A percentile compares a stretch with the other conserved stretches of the same genome.
Conservation (phyloP, 2,888 invertebrate species). For the Melanchra persicariae region DNA sequence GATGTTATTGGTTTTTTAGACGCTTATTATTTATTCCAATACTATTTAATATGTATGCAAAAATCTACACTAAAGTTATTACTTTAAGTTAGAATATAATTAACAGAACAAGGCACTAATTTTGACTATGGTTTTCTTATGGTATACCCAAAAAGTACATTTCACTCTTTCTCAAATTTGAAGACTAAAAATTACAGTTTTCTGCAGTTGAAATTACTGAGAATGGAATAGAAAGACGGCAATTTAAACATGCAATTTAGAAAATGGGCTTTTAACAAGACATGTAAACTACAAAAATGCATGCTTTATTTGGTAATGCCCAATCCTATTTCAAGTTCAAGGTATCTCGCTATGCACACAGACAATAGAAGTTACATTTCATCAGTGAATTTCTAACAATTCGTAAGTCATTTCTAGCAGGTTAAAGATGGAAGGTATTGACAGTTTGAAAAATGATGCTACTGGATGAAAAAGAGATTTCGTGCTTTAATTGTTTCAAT, state of each 20-base stretch:
- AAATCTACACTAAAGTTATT: not conserved
- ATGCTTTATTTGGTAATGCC: not conserved
- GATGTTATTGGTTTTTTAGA: constrained; percentile 27
- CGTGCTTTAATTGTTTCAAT: too few species aligned
- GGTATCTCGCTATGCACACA: not conserved
- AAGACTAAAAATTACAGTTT: not conserved
- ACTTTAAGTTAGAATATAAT: not conserved
- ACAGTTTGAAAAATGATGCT: too few species aligned
- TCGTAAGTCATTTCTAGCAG: too few species aligned
- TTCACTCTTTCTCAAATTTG: not conserved
- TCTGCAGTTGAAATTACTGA: not conserved
- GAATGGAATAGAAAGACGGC: not conserved
- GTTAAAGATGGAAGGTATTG: too few species aligned
- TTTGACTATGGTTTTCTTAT: not conserved
- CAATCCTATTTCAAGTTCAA: not conserved
- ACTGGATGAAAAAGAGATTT: too few species aligned
- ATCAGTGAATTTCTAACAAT: too few species aligned
- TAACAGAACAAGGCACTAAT: not conserved
- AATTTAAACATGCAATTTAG: not conserved
- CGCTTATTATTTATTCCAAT: not conserved
- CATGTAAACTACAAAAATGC: not conserved
- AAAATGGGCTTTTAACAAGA: not conserved
- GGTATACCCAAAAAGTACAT: not conserved
- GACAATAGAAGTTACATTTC: too few species aligned
- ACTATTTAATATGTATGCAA: not conserved